These are phyloP conservation scores for Sapayoa aenigma DNA, from an alignment of 2,113 vertebrate species.

Conservation along the genomic window DNA sequence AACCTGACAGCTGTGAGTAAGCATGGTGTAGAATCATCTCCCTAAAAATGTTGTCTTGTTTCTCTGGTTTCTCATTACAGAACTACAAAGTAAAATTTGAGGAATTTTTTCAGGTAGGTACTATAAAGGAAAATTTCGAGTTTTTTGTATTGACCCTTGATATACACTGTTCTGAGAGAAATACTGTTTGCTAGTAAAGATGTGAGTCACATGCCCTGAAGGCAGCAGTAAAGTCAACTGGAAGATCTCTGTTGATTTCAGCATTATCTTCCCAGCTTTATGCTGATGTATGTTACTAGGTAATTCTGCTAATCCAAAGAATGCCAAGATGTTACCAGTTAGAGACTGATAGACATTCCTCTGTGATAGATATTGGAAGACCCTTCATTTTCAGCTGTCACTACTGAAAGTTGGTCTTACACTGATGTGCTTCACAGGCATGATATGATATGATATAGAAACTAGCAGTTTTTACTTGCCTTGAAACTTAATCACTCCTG, in stretches of 20 bases:
- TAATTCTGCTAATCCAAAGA: background rate
- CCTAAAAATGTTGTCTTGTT: background rate
- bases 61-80: background rate
- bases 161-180: background rate
- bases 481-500: background rate
- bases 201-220: background rate
- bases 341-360: background rate
- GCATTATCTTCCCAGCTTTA: background rate
- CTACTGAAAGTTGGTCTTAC: background rate
- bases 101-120: background rate
- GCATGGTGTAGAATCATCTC: background rate
- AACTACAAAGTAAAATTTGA: background rate
- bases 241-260: background rate
- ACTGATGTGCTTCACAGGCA: background rate
- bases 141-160: background rate
- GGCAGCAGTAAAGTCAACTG: background rate
- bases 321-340: background rate
- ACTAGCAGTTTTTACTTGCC: background rate
- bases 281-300: background rate
- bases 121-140: background rate
- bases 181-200: background rate
- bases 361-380: background rate
- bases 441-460: background rate
- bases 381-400: background rate
- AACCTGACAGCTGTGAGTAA: background rate